Conservation (phyloP, 2,797 vertebrate species). For the Momotus momota region DNA sequence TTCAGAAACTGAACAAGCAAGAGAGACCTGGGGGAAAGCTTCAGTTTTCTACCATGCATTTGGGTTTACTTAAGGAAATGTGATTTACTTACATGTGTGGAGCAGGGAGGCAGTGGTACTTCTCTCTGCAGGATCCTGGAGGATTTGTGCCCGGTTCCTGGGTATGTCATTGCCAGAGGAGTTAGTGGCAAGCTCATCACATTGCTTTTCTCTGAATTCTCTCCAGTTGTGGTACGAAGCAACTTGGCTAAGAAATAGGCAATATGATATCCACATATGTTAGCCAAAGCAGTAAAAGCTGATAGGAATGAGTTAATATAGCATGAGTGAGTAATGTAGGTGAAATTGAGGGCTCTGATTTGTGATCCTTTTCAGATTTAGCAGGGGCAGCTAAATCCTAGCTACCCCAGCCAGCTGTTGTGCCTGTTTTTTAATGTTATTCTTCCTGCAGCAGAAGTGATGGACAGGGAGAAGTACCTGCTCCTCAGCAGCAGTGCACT, state of each 20-base stretch:
- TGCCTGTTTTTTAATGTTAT: neutral
- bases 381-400: neutral
- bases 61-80: neutral
- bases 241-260: neutral
- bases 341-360: constrained; percentile 20
- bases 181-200: neutral
- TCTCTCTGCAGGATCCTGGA: neutral
- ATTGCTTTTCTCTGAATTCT: neutral
- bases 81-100: neutral
- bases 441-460: neutral
- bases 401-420: neutral
- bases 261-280: neutral
- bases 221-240: neutral
- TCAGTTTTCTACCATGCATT: neutral
- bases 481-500: neutral
- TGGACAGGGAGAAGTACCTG: neutral
- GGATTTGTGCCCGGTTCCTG: neutral
- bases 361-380: constrained; percentile 17
- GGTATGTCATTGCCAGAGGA: neutral
- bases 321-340: neutral
- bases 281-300: constrained; percentile 47
- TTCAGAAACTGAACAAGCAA: neutral
- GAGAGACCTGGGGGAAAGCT: neutral
- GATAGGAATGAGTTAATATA: constrained; percentile 43
- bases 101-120: neutral